A percentile compares a stretch with the other conserved stretches of the same genome.
Evolutionary conservation across 2,797 vertebrate genomes (phyloP).

Genomic region (Phylloscopus collybita): DNA sequence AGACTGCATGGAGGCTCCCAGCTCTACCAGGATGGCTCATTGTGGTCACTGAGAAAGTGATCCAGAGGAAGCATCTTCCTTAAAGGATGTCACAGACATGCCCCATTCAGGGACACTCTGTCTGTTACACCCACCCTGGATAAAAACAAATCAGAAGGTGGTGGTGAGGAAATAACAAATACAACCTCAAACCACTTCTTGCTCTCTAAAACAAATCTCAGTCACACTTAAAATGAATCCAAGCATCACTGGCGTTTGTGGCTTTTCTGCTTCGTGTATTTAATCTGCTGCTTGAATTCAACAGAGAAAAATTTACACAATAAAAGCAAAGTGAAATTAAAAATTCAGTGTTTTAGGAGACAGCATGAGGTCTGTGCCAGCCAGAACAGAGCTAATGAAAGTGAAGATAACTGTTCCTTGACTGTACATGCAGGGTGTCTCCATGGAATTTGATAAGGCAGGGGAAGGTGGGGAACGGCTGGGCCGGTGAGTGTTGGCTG

Average conservation of each 20-base stretch:
- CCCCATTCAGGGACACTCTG: neutral
- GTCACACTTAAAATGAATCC: neutral
- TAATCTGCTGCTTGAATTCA: neutral
- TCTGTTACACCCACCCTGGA: neutral
- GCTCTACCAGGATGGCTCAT: neutral
- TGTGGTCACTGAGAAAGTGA: neutral
- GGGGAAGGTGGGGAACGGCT: neutral
- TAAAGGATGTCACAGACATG: neutral
- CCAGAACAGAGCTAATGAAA: neutral
- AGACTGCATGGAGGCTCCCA: neutral
- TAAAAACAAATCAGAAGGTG: neutral
- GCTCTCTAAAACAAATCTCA: neutral
- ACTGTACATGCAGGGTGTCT: neutral
- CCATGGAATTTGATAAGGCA: neutral
- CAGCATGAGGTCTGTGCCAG: neutral
- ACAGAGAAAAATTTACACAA: rapidly evolving
- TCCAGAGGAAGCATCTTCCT: neutral
- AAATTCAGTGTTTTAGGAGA: neutral
- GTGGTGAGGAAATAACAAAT: neutral
- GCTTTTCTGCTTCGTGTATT: neutral
- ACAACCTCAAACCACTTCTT: neutral
- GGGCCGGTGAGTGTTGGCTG: neutral
- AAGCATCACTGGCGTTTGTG: neutral
- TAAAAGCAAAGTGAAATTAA: neutral
- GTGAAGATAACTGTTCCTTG: neutral